Evolutionary conservation across 64 coral and sea anemone genomes (phyloP), one percentile per base, ranked within the genome.

Genomic region (Dendronephthya gigantea): DNA sequence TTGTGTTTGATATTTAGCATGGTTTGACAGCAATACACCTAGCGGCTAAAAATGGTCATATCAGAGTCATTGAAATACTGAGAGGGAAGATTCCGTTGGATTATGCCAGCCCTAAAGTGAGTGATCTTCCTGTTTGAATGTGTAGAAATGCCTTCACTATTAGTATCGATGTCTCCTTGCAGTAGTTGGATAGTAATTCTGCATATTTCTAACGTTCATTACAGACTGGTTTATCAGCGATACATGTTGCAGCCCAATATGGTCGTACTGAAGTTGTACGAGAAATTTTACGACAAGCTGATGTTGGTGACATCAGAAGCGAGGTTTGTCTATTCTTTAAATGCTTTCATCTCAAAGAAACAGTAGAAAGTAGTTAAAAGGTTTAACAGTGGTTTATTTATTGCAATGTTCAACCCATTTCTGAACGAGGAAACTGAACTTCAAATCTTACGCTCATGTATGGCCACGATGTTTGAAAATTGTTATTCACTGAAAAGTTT

Each of bases 1-100:
- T 8, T 79, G 27, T 37, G n/a, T 39, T 45, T 19, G 47, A 0
- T 49, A 75, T 59, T 41, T 29, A 98, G 95, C 90, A 93, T 69
- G 95, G 95, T 31, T 84, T 98, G 82, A 98, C 95, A 31, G 91
- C 87, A 8, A 75, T 98, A 34, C 95, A 98, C 22, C 84, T 98
- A 31, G 95, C 95, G 25, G 92, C 95, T n/a, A 86, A 93, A 70
- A 91, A 90, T 36, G 95, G 92, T 35, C 95, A 98, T 31, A 91
- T 70, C 12, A 84, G 88, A 16, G 84, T 93, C 3, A 79, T 79
- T 16, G 36, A 79, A 36, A 34, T 79, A 36, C 36, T 79, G 12
- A 79, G 37, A 79, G 27, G 29, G 29, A 79, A 35, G 37, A 79
- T 79, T 16, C 36, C 72, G 22, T 34, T 79, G 3, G 72, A 79